Evolutionary conservation across 2,888 invertebrate genomes (phyloP).

Genomic region (Dryococelus australis): DNA sequence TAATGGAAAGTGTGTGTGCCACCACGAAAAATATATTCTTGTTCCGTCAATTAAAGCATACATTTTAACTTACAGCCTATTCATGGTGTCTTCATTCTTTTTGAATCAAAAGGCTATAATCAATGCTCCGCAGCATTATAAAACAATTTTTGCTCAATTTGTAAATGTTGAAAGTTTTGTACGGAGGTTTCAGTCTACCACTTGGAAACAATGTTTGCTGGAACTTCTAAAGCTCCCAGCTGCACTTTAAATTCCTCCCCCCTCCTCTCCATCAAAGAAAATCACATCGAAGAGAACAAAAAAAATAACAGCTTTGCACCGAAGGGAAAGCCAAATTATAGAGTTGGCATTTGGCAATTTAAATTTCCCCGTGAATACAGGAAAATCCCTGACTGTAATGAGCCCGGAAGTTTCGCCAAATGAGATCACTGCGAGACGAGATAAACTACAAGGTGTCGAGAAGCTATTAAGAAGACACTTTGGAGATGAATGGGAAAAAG

Average conservation of each 20-base stretch:
- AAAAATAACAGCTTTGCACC: neutral
- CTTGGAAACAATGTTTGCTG: conserved; percentile 42
- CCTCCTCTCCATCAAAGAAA: conserved; percentile 44
- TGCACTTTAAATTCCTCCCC: conserved; percentile 50
- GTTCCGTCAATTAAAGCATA: too few relatives aligned
- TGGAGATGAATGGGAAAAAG: conserved; percentile 21
- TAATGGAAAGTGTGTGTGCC: too few relatives aligned
- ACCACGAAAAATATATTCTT: too few relatives aligned
- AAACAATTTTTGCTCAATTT: conserved; percentile 43
- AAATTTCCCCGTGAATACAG: conserved; percentile 27
- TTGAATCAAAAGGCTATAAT: conserved; percentile 42
- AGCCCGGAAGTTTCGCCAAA: neutral
- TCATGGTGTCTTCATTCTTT: too few relatives aligned
- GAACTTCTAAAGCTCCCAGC: conserved; percentile 44
- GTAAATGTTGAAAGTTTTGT: conserved; percentile 45
- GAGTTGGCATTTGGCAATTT: neutral
- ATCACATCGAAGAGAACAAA: conserved; percentile 38
- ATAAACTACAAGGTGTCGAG: neutral
- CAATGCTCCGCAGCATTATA: conserved; percentile 47
- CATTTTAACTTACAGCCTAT: too few relatives aligned
- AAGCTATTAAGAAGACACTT: conserved; percentile 28
- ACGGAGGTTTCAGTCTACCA: conserved; percentile 45
- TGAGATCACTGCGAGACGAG: neutral
- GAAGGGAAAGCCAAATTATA: conserved; percentile 33
- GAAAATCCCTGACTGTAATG: neutral